Evolutionary conservation across 2,797 vertebrate genomes (phyloP), one percentile per base, ranked within the genome.

Genomic region (Pagetopsis macropterus): DNA sequence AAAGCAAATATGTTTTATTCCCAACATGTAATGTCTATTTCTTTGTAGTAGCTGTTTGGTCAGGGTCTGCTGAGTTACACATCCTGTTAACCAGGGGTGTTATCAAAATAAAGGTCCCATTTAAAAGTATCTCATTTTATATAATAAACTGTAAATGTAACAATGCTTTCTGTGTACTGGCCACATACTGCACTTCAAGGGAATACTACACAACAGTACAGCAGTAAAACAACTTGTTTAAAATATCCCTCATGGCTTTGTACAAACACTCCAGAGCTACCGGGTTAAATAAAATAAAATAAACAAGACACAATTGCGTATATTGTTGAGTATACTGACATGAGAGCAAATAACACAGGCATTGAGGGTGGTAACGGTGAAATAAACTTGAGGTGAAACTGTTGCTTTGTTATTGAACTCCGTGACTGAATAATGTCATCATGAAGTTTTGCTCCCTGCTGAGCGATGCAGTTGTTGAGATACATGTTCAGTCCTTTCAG

Each of bases 241-340:
- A 85, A 91, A 88, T 78, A 83, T 56, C 11, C 45, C 68, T 79
- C 27, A 51, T 57, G 16, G 21, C 46, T 85, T 85, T 85, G 52
- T 81, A 86, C 84, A 92, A 84, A 59, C 67, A 72, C 54, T 62
- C 84, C 68, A 72, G 76, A 88, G 72, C 60, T 31, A 84, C 59
- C 64, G 58, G 60, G 83, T 86, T 84, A 91, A 89, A 92, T 89
- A 88, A 87, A 90, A 89, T 82, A 91, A 19, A 78, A 81, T 65
- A 76, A 73, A 73, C 4, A 61, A 75, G n/a, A 84, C 23, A 87
- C 37, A 70, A 62, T 56, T 70, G 71, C 71, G 81, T 63, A 54
- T 45, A 81, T 37, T 78, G 76, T 54, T 59, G 67, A 37, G 33
- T 37, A 37, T 37, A 37, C 70, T 80, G 41, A 79, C 78, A 89